A percentile compares a stretch with the other conserved stretches of the same genome.
Evolutionary conservation across 1,140 invertebrate genomes (phyloP).

Genomic region (Anoplolepis gracilipes): DNA sequence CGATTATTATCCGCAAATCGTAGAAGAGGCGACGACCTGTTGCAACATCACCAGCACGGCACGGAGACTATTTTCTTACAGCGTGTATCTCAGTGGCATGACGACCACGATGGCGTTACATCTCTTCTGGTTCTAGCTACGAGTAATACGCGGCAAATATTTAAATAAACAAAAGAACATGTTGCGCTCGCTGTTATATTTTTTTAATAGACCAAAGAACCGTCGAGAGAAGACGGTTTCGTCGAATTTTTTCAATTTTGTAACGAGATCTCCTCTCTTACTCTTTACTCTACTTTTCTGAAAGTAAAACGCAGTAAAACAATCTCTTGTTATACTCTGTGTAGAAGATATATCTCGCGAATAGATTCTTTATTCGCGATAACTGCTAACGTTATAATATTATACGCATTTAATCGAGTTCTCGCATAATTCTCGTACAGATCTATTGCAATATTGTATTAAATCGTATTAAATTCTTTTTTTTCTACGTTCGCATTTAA

Average conservation of each 20-base stretch:
- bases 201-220: conserved; percentile 48
- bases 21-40: conserved; percentile 89
- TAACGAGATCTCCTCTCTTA: conserved; percentile 30
- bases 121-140: conserved; percentile 38
- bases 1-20: conserved; percentile 91
- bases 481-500: conserved; percentile 30
- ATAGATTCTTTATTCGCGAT: conserved; percentile 1
- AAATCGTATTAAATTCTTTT: conserved; percentile 7
- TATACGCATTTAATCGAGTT: conserved; percentile 8
- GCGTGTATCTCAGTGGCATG: conserved; percentile 14
- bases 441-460: conserved; percentile 6
- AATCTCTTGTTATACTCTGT: conserved; percentile 33
- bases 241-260: conserved; percentile 48
- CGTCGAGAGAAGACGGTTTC: conserved; percentile 2
- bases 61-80: background rate
- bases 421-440: conserved; percentile 7
- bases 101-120: conserved; percentile 8
- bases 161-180: conserved; percentile 30
- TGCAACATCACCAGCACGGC: conserved; percentile 86
- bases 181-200: conserved; percentile 42
- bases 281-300: conserved; percentile 14
- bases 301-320: conserved; percentile 39
- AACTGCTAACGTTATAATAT: background rate
- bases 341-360: conserved; percentile 21
- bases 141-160: conserved; percentile 5